Percentiles rank a stretch among this genome's conserved stretches.
Conservation (phyloP, 2,113 vertebrate species). For the Leptocoma aspasia region DNA sequence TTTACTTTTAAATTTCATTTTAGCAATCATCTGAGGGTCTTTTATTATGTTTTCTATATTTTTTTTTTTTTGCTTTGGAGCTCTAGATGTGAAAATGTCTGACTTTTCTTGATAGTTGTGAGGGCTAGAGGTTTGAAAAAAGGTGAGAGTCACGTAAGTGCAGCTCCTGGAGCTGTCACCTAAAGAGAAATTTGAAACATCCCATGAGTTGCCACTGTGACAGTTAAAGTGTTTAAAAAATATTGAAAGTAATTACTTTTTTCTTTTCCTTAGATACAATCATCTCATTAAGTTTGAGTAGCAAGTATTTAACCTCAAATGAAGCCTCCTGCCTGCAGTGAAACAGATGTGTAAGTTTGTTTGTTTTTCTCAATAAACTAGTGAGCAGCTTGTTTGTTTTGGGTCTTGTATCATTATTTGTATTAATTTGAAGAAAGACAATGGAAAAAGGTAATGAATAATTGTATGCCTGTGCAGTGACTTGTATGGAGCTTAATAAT, state of each 20-base stretch:
- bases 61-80: not conserved
- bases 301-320: constrained; percentile 17
- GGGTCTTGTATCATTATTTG: not conserved
- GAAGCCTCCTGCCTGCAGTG: not conserved
- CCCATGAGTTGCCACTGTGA: not conserved
- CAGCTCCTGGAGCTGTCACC: not conserved
- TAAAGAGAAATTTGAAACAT: not conserved
- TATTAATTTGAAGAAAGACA: not conserved
- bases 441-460: not conserved
- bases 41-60: not conserved
- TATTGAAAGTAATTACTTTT: not conserved
- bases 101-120: not conserved
- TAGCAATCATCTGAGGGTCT: not conserved
- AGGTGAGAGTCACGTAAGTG: not conserved
- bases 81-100: not conserved
- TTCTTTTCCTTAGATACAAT: constrained; percentile 23
- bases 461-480: not conserved
- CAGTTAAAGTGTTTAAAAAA: not conserved
- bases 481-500: not conserved
- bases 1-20: not conserved
- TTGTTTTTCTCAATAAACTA: not conserved
- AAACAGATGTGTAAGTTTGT: constrained; percentile 37
- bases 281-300: constrained; percentile 14
- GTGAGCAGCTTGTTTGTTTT: not conserved
- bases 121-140: not conserved